Evolutionary conservation across 2,888 invertebrate species (phyloP), one percentile per base, ranked within the genome.

Genomic region (Melangyna quadrimaculata): DNA sequence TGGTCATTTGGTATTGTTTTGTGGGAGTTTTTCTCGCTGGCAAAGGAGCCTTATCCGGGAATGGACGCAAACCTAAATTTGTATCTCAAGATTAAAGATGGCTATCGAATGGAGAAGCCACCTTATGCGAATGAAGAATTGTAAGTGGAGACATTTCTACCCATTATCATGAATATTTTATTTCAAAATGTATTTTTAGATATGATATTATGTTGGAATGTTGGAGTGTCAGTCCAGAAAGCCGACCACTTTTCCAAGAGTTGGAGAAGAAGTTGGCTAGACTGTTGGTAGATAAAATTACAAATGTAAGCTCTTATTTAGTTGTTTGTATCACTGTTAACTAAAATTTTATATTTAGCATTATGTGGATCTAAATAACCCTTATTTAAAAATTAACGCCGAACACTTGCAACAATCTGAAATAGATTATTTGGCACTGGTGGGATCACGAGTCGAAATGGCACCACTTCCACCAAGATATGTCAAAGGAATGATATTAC

Each of bases 1-100:
- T 98, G 98, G 98, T 96, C 98, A 0, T 98, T 95, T 90, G 98
- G 98, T 4, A 96, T 98, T 80, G 96, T 97, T 1, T 91, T 98
- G 1, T 98, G 98, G 98, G 98, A 98, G 91, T 93, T 98, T 67
- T 98, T 98, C 90, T 96, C 97, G 0, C 92, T 98, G 10, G 97
- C 97, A 0, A 95, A 95, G 89, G 96, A 96, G 0, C 98, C 98
- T 0, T 98, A 98, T 92, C 97, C 97, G 0, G 91, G 96, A 74
- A 95, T 97, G 93, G 95, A 95, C 89, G 94, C 95, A 17, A 94
- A 95, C 89, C 95, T 96, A 88, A 94, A 94, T 83, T 93, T 96
- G 63, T 96, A 95, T 89, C 93, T 94, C 75, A 95, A 94, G 91
- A 93, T 99, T 1, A 94, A 95, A 70, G 95, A 96, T 89, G 98